These are phyloP conservation scores for Acrocephalus kingi DNA, from an alignment of 2,113 vertebrate genomes.

Conservation along the genomic window DNA sequence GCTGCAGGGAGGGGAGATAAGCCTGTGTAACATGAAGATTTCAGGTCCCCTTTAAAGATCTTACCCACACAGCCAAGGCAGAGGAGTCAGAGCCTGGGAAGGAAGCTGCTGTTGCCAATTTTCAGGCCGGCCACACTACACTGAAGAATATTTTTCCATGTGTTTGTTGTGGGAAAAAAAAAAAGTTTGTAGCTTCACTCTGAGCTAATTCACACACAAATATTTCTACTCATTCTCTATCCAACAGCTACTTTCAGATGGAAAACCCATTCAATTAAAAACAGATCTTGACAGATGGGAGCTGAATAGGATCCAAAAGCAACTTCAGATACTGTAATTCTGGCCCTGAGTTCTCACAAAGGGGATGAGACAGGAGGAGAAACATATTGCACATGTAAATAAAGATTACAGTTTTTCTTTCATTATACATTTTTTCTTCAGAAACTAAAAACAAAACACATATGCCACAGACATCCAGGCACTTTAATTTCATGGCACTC, in stretches of 20 bases:
- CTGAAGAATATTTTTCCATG: constrained; percentile 49
- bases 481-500: neutral
- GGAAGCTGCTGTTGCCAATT: constrained; percentile 19
- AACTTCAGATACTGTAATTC: constrained; percentile 51
- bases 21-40: neutral
- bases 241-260: constrained; percentile 61
- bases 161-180: constrained; percentile 30
- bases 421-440: neutral
- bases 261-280: constrained; percentile 62
- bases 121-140: neutral
- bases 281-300: constrained; percentile 44
- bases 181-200: constrained; percentile 20
- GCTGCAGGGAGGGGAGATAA: neutral
- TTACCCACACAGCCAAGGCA: neutral
- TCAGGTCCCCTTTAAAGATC: neutral
- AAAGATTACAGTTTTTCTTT: neutral
- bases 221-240: constrained; percentile 28
- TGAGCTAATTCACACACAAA: constrained; percentile 56
- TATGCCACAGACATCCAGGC: neutral
- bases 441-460: neutral
- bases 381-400: constrained; percentile 11
- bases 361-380: neutral
- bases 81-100: neutral
- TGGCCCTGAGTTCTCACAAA: constrained; percentile 46
- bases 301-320: constrained; percentile 51